These are phyloP conservation scores for Phaethornis superciliosus DNA, from an alignment of 2,113 vertebrate genomes.

Conservation along the genomic window DNA sequence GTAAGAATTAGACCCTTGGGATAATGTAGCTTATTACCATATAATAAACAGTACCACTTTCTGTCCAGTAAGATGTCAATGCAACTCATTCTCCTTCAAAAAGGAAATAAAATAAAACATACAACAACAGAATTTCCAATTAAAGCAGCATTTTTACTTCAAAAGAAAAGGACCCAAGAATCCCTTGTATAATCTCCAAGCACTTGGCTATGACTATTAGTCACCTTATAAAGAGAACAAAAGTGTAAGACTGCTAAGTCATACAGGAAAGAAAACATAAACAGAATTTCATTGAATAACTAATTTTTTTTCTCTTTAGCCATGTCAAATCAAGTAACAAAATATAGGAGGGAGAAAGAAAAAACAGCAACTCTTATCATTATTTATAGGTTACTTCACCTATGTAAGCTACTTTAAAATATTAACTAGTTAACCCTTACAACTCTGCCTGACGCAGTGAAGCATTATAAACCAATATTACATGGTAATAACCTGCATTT, in stretches of 20 bases:
- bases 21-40: background rate
- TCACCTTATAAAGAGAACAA: background rate
- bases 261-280: background rate
- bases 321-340: background rate
- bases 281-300: too few relatives aligned
- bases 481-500: background rate
- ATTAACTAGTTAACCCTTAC: constrained; percentile 55
- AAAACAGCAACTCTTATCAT: background rate
- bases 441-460: constrained; percentile 42
- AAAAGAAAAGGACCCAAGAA: background rate
- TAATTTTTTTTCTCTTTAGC: background rate
- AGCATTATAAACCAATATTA: background rate
- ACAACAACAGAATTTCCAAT: background rate
- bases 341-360: background rate
- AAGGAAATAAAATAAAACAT: background rate
- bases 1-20: background rate
- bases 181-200: background rate
- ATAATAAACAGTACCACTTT: background rate
- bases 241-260: background rate
- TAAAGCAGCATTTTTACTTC: background rate
- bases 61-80: background rate
- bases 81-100: background rate
- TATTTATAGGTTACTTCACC: background rate
- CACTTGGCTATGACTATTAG: background rate
- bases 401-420: background rate